These are phyloP conservation scores for Pygoscelis antarcticus DNA, from an alignment of 2,113 vertebrate genomes.

Conservation along the genomic window DNA sequence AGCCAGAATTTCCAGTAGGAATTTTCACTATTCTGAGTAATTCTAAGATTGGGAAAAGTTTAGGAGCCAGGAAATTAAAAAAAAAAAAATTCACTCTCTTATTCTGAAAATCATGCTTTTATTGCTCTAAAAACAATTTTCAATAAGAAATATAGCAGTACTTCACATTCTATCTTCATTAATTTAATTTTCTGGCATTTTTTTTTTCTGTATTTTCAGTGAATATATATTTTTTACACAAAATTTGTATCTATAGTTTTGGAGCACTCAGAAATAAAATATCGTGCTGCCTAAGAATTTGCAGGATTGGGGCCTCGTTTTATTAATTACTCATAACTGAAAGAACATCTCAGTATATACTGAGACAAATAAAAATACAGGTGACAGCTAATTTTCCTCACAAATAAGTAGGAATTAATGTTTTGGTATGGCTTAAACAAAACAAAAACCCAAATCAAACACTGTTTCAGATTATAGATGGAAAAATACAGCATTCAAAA, in stretches of 20 bases:
- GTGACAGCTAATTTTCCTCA: not conserved
- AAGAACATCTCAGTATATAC: not conserved
- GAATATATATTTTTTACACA: not conserved
- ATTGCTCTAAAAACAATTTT: not conserved
- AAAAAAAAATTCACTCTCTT: not conserved
- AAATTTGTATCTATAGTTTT: not conserved
- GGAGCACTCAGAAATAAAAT: not conserved
- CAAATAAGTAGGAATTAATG: not conserved
- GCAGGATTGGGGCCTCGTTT: not conserved
- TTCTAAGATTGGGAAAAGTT: not conserved
- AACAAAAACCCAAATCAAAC: accelerated
- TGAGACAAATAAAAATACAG: not conserved
- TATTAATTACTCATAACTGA: not conserved
- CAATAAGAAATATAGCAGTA: not conserved
- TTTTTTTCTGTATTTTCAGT: not conserved
- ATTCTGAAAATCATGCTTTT: not conserved
- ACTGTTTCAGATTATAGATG: not conserved
- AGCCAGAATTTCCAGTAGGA: slow-evolving; percentile 77
- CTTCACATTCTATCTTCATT: not conserved
- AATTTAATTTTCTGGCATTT: not conserved
- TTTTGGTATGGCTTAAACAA: not conserved
- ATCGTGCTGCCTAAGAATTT: not conserved
- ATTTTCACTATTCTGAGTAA: slow-evolving; percentile 46
- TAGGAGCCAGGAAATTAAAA: slow-evolving; percentile 25
- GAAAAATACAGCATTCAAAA: not conserved